Conservation (phyloP, 2,888 invertebrate species). For the Volucella inanis region DNA sequence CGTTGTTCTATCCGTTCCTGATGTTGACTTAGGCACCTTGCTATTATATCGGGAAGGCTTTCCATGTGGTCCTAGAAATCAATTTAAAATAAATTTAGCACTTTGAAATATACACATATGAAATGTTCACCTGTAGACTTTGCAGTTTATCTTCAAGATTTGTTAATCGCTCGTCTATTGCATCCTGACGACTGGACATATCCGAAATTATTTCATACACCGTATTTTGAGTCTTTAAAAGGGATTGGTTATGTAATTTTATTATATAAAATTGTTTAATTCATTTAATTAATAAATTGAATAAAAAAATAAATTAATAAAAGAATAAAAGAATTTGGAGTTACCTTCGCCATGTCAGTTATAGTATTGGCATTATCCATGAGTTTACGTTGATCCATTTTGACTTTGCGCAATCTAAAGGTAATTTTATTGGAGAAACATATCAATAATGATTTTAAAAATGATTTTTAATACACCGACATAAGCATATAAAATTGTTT, state of each 20-base stretch:
- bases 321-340: conserved; percentile 61
- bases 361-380: conserved; percentile 99
- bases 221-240: conserved; percentile 95
- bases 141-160: conserved; percentile 96
- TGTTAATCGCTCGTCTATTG: conserved; percentile 95
- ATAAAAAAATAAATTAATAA: conserved; percentile 1
- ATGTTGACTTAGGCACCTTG: conserved; percentile 89
- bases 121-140: conserved; percentile 87
- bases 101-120: background rate
- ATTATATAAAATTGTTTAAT: conserved; percentile 10
- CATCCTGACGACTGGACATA: conserved; percentile 96
- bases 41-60: conserved; percentile 91
- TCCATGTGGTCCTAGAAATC: conserved; percentile 89
- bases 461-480: conserved; percentile 38
- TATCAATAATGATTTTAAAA: conserved; percentile 51
- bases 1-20: conserved; percentile 92
- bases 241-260: conserved; percentile 35
- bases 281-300: background rate
- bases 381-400: conserved; percentile 99
- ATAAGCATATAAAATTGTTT: conserved; percentile 33
- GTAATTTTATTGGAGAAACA: conserved; percentile 54
- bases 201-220: conserved; percentile 99
- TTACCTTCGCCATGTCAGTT: conserved; percentile 99
- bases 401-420: conserved; percentile 96
- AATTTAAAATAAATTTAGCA: background rate